Evolutionary conservation across 2,797 vertebrate species (phyloP).

Genomic region (Ctenopoma kingsleyae): DNA sequence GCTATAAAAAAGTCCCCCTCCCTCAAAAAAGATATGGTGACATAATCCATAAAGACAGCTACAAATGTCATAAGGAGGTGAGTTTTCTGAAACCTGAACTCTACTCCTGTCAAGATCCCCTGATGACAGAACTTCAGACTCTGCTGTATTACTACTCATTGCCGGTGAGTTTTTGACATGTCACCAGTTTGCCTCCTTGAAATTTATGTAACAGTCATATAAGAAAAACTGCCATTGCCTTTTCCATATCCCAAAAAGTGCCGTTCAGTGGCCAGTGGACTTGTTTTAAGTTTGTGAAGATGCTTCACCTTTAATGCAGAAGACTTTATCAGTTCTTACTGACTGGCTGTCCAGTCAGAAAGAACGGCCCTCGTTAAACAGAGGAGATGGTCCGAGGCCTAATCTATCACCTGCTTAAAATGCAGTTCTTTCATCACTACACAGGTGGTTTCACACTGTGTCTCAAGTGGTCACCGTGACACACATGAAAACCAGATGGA

Average conservation of each 20-base stretch:
- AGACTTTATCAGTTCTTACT: too few relatives aligned
- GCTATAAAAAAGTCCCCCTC: not conserved
- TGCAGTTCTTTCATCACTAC: too few relatives aligned
- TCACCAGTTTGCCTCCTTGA: constrained; percentile 6
- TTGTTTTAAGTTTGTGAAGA: too few relatives aligned
- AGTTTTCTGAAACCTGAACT: constrained; percentile 52
- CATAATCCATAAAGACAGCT: constrained; percentile 46
- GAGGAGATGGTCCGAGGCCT: too few relatives aligned
- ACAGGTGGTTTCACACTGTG: too few relatives aligned
- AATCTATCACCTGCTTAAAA: too few relatives aligned
- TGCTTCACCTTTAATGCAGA: too few relatives aligned
- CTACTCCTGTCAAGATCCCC: constrained; percentile 24
- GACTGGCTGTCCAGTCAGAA: too few relatives aligned
- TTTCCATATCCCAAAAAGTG: constrained; percentile 32
- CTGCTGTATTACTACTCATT: constrained; percentile 16
- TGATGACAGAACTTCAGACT: constrained; percentile 40
- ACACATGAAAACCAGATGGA: too few relatives aligned
- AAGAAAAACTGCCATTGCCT: constrained; percentile 28
- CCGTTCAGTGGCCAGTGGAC: too few relatives aligned
- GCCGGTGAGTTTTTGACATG: constrained; percentile 30
- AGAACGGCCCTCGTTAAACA: too few relatives aligned
- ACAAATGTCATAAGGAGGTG: constrained; percentile 33
- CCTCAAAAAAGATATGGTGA: constrained; percentile 38
- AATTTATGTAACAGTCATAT: constrained; percentile 15
- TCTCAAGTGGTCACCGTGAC: too few relatives aligned